phyloP scores from a whole-genome alignment of 2,888 invertebrate species.

The Drosophila imparisetae region DNA sequence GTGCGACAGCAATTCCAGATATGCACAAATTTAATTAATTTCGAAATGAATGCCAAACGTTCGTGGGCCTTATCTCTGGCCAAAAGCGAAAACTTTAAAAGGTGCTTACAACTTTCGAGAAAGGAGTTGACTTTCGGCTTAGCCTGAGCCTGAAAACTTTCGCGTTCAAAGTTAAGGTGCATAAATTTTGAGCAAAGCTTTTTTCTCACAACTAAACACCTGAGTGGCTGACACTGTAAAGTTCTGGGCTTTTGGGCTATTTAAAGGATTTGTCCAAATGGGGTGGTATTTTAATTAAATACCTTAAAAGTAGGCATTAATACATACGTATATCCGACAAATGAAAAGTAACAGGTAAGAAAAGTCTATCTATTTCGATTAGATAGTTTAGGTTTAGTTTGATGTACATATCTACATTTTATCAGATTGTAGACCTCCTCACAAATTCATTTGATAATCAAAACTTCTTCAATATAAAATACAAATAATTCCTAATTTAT shows the following conservation, averaged over 20 bases:
- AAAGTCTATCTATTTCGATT: neutral
- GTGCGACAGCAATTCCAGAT: constrained; percentile 38
- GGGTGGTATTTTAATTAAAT: constrained; percentile 45
- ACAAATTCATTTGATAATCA: neutral
- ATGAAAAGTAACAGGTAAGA: neutral
- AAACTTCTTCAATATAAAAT: neutral
- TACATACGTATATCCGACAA: constrained; percentile 22
- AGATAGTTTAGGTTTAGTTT: neutral
- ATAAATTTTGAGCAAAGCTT: constrained; percentile 45
- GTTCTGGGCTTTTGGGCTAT: constrained; percentile 21
- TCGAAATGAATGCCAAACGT: constrained; percentile 66
- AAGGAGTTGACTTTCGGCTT: constrained; percentile 32
- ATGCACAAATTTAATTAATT: constrained; percentile 68
- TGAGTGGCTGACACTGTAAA: constrained; percentile 29
- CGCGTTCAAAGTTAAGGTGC: constrained; percentile 50
- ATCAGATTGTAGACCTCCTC: neutral
- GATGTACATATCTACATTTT: neutral
- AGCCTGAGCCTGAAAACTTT: constrained; percentile 63
- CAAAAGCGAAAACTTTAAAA: constrained; percentile 64
- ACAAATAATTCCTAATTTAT: neutral
- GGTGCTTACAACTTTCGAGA: constrained; percentile 18
- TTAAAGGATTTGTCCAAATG: constrained; percentile 29
- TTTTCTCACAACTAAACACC: constrained; percentile 70
- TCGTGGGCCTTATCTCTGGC: constrained; percentile 53
- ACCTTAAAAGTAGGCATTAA: constrained; percentile 32